Conservation (phyloP, 2,888 invertebrate species). For the Adela reaumurella region DNA sequence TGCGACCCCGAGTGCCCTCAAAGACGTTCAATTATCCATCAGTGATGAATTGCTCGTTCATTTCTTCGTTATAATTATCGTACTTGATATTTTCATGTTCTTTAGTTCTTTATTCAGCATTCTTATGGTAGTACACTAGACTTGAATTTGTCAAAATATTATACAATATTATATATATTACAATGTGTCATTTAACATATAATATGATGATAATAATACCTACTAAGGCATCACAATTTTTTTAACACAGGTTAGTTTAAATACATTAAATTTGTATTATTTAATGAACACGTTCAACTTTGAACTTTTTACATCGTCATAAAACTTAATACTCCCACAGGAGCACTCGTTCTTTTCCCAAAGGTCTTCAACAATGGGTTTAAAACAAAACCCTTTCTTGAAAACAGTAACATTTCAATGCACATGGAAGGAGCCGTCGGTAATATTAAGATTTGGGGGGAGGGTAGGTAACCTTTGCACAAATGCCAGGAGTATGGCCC, state of each 20-base stretch:
- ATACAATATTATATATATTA: background rate
- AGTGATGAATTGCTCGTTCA: background rate
- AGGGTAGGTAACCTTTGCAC: constrained; percentile 51
- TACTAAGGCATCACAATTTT: too few species aligned
- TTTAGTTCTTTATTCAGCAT: too few species aligned
- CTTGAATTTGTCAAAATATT: background rate
- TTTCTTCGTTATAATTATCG: too few species aligned
- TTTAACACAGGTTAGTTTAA: too few species aligned
- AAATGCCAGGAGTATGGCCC: constrained; percentile 47
- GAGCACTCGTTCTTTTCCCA: background rate
- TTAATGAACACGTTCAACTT: constrained; percentile 1
- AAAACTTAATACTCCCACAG: constrained; percentile 1
- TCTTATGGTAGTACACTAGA: too few species aligned
- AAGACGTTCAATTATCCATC: background rate
- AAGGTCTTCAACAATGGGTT: constrained; percentile 3
- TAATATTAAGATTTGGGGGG: constrained; percentile 22
- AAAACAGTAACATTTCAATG: constrained; percentile 4
- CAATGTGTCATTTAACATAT: too few species aligned
- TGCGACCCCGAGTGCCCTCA: background rate
- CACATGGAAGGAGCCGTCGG: constrained; percentile 7
- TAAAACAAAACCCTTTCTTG: constrained; percentile 7
- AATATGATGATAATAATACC: too few species aligned
- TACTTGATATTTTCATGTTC: too few species aligned
- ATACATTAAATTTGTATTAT: background rate
- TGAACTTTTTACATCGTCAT: background rate